A percentile compares a stretch with the other conserved stretches of the same genome.
Evolutionary conservation across 2,113 vertebrate species (phyloP).

Genomic region (Bos javanicus): DNA sequence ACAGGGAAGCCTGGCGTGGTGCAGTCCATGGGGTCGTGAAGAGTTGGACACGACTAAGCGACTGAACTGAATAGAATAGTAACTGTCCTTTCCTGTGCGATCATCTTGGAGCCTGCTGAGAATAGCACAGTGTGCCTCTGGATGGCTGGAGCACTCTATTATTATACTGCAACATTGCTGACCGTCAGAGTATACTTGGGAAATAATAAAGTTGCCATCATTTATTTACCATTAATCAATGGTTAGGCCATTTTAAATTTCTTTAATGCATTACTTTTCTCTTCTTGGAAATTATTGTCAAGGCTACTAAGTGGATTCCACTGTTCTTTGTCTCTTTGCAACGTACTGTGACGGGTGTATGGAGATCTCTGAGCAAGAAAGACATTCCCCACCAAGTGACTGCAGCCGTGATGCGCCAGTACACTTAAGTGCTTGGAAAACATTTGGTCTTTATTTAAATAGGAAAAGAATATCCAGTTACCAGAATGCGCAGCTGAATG

Average conservation of each 20-base stretch:
- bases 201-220: not conserved
- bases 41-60: not conserved
- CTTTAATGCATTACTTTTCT: not conserved
- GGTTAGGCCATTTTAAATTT: not conserved
- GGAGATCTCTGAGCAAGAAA: not conserved
- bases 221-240: not conserved
- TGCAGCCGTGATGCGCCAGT: not conserved
- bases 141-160: not conserved
- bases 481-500: not conserved
- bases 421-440: not conserved
- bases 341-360: not conserved
- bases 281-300: not conserved
- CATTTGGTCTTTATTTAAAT: not conserved
- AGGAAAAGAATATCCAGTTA: not conserved
- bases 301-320: not conserved
- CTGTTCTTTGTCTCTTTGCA: not conserved
- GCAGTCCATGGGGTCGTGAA: not conserved
- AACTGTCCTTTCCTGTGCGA: not conserved
- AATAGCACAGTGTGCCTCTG: not conserved
- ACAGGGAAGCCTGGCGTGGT: not conserved
- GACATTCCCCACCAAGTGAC: not conserved
- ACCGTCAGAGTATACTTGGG: not conserved
- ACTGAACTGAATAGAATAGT: not conserved
- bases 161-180: not conserved
- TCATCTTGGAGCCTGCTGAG: not conserved